Conservation (phyloP, 2,888 invertebrate species). For the Boloria euphrosyne region DNA sequence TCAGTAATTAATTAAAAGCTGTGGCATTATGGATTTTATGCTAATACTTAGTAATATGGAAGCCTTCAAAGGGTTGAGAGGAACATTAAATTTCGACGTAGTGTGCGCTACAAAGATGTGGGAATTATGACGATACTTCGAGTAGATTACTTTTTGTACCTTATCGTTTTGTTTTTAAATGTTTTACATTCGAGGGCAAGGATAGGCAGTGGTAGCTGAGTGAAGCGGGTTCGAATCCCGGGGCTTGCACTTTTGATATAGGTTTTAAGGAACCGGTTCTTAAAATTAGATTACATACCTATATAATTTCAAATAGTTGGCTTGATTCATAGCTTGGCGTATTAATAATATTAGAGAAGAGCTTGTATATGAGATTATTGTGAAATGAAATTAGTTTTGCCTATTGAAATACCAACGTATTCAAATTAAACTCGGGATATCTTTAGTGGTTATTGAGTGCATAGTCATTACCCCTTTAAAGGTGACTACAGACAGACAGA, state of each 20-base stretch:
- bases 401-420: conserved; percentile 39
- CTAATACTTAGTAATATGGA: conserved; percentile 73
- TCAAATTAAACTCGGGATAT: conserved; percentile 43
- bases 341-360: conserved; percentile 7
- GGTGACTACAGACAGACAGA: conserved; percentile 37
- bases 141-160: neutral
- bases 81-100: conserved; percentile 69
- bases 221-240: no score
- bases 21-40: conserved; percentile 76
- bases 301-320: no score
- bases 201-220: neutral
- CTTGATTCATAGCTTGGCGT: neutral
- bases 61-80: conserved; percentile 68
- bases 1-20: conserved; percentile 77
- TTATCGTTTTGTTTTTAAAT: neutral
- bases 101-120: conserved; percentile 53
- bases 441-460: conserved; percentile 57
- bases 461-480: conserved; percentile 52
- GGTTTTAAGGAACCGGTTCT: no score
- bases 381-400: conserved; percentile 40
- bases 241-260: neutral
- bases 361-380: conserved; percentile 6
- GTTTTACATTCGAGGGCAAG: neutral
- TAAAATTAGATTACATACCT: no score
- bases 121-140: neutral